phyloP scores from a whole-genome alignment of 2,797 vertebrate genomes.

The Sebastes oblongus region DNA sequence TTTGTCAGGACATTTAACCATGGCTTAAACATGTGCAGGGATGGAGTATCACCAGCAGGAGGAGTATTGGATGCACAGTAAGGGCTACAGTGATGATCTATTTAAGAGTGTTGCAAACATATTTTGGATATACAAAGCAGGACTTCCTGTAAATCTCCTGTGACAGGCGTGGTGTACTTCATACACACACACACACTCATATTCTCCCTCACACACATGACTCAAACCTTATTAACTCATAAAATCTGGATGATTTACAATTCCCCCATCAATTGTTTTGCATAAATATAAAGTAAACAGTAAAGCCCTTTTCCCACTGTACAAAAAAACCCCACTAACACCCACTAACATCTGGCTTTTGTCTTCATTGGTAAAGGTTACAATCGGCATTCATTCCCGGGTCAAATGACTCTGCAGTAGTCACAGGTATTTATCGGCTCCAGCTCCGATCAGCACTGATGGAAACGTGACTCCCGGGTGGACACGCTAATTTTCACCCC shows the following conservation, averaged over 20 bases:
- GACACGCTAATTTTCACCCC: background rate
- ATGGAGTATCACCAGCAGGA: constrained; percentile 33
- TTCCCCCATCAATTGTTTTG: background rate
- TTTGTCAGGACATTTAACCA: background rate
- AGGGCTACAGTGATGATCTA: background rate
- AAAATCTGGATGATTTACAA: background rate
- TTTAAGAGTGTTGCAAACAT: background rate
- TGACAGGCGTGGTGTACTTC: background rate
- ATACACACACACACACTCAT: background rate
- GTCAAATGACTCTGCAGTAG: background rate
- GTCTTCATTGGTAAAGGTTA: background rate
- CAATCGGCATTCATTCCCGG: background rate
- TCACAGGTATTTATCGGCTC: background rate
- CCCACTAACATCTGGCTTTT: background rate
- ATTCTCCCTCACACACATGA: background rate
- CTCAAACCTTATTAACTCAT: background rate
- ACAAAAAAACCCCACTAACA: background rate
- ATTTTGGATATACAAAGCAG: background rate
- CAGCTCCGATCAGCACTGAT: background rate
- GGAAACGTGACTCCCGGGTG: background rate
- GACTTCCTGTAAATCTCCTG: background rate
- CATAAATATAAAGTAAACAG: background rate
- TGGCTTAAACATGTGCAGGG: constrained; percentile 1
- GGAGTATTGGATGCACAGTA: constrained; percentile 22
- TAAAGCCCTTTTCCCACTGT: background rate